Conservation (phyloP, 1,140 invertebrate genomes). For the Leptinotarsa defecta region DNA sequence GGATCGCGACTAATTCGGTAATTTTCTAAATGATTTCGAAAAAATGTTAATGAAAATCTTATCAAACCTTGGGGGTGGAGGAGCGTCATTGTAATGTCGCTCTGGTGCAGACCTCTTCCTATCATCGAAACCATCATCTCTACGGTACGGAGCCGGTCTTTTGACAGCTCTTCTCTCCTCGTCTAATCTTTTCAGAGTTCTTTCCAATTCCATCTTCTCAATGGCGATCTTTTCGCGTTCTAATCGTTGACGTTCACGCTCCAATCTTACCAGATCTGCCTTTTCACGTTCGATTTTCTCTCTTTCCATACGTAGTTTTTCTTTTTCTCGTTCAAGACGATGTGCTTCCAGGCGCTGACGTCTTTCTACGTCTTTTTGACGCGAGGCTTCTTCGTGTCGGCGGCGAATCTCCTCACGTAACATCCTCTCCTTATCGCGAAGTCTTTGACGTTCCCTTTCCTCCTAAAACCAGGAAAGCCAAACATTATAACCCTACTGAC, state of each 20-base stretch:
- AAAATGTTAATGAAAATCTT: background rate
- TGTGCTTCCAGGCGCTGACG: slow-evolving; percentile 79
- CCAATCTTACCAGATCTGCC: slow-evolving; percentile 77
- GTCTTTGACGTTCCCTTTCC: slow-evolving; percentile 77
- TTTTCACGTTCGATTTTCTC: slow-evolving; percentile 79
- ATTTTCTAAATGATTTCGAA: too few relatives aligned
- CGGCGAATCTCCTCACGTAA: slow-evolving; percentile 80
- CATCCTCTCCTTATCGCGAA: slow-evolving; percentile 76
- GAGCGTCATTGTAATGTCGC: slow-evolving; percentile 51
- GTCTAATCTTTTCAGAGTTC: slow-evolving; percentile 67
- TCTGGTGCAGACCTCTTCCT: slow-evolving; percentile 53
- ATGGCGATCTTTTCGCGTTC: slow-evolving; percentile 83
- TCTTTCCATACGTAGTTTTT: slow-evolving; percentile 75
- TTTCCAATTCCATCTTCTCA: slow-evolving; percentile 80
- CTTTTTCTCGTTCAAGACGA: slow-evolving; percentile 76
- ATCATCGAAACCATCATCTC: slow-evolving; percentile 53
- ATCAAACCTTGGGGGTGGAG: slow-evolving; percentile 54
- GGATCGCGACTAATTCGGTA: too few relatives aligned
- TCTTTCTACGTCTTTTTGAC: slow-evolving; percentile 76
- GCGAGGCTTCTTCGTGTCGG: slow-evolving; percentile 69
- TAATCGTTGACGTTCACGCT: slow-evolving; percentile 78
- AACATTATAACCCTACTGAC: background rate
- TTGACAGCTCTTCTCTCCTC: slow-evolving; percentile 57
- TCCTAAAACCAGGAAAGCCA: slow-evolving; percentile 58
- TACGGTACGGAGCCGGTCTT: slow-evolving; percentile 53